Percentiles rank a stretch among this genome's conserved stretches.
Conservation (phyloP, 2,113 vertebrate species). For the Sinocyclocheilus anshuiensis region DNA sequence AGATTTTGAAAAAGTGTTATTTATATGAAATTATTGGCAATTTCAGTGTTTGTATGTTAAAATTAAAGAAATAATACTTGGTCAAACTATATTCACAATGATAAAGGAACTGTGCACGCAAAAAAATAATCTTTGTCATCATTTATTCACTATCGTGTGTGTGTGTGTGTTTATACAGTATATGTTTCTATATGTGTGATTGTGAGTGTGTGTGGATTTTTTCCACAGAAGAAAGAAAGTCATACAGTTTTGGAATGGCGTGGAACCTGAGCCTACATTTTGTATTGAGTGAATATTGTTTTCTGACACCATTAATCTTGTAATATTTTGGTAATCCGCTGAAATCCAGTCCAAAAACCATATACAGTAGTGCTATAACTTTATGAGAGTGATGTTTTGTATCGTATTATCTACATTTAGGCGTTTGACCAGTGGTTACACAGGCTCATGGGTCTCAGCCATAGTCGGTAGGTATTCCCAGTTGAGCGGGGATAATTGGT, state of each 20-base stretch:
- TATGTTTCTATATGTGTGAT: neutral
- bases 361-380: neutral
- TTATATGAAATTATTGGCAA: neutral
- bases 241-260: neutral
- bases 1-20: neutral
- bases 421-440: constrained; percentile 35
- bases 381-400: constrained; percentile 11
- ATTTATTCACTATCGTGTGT: neutral
- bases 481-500: constrained; percentile 73
- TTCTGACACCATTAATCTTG: neutral
- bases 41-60: neutral
- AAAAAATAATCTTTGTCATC: no score
- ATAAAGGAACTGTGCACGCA: neutral
- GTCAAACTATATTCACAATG: neutral
- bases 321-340: constrained; percentile 22
- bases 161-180: no score
- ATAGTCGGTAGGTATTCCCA: constrained; percentile 72
- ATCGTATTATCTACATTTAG: neutral
- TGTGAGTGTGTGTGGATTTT: no score
- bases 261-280: neutral
- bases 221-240: neutral
- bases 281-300: neutral
- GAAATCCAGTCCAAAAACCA: constrained; percentile 24
- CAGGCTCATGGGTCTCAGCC: constrained; percentile 39
- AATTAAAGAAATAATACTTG: neutral